phyloP scores from a whole-genome alignment of 2,113 vertebrate species.

The Arvicanthis niloticus region DNA sequence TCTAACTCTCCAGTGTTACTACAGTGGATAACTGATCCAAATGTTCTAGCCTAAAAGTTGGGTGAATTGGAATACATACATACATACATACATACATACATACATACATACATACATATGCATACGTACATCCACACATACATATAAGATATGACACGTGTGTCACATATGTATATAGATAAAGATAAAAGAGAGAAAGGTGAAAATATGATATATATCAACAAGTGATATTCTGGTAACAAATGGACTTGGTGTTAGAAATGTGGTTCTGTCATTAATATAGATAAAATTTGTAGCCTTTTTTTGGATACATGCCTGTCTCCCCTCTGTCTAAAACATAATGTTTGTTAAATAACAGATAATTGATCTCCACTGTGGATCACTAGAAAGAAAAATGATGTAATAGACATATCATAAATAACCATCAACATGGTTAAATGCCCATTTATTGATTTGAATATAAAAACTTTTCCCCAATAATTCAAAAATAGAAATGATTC shows the following conservation, averaged over 20 bases:
- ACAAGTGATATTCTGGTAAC: background rate
- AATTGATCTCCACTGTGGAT: background rate
- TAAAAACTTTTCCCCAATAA: background rate
- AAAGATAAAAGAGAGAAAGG: background rate
- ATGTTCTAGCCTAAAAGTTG: background rate
- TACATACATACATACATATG: background rate
- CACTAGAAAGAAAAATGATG: background rate
- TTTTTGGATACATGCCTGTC: background rate
- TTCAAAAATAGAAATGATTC: background rate
- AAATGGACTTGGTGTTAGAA: background rate
- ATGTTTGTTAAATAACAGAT: conserved; percentile 5
- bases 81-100: background rate
- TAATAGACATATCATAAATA: background rate
- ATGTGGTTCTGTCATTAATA: background rate
- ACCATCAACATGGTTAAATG: conserved; percentile 20
- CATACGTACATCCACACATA: background rate
- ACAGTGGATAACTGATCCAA: conserved; percentile 1
- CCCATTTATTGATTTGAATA: background rate
- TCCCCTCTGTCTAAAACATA: background rate
- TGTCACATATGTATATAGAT: too few relatives aligned
- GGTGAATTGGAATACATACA: background rate
- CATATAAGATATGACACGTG: too few relatives aligned
- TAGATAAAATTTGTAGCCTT: background rate
- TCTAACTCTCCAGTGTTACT: background rate
- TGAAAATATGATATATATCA: background rate